Conservation (phyloP, 2,888 invertebrate species). For the Quadriops clusia region DNA sequence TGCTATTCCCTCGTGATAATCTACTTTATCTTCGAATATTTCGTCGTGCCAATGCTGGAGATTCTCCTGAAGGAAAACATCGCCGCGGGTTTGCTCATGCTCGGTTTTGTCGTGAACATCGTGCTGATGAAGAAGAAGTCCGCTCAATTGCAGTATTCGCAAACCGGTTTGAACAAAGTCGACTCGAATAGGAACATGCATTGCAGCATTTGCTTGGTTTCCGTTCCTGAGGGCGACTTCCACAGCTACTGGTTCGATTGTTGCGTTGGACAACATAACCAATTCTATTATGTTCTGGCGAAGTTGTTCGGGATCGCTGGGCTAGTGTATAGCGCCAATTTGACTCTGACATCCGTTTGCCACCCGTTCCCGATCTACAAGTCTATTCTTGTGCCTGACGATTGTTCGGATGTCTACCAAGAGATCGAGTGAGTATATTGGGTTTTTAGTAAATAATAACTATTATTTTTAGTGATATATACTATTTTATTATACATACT, state of each 20-base stretch:
- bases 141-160: conserved; percentile 21
- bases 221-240: conserved; percentile 13
- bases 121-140: conserved; percentile 23
- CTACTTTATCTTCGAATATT: conserved; percentile 56
- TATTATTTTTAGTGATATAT: no score
- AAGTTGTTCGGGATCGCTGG: conserved; percentile 53
- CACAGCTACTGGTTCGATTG: conserved; percentile 58
- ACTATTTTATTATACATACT: no score
- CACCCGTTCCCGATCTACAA: conserved; percentile 61
- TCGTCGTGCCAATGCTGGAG: conserved; percentile 59
- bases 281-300: conserved; percentile 59
- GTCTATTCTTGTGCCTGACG: conserved; percentile 63
- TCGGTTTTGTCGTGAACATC: conserved; percentile 36
- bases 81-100: conserved; percentile 38
- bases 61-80: conserved; percentile 55
- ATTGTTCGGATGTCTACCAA: conserved; percentile 74
- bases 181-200: conserved; percentile 62
- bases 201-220: conserved; percentile 72
- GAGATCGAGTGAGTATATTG: conserved; percentile 55
- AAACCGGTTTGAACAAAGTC: conserved; percentile 43
- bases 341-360: conserved; percentile 78
- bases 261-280: conserved; percentile 72
- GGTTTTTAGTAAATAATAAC: not conserved
- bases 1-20: conserved; percentile 53
- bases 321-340: conserved; percentile 62